Evolutionary conservation across 2,113 vertebrate species (phyloP), one percentile per base, ranked within the genome.

Genomic region (Menura novaehollandiae): DNA sequence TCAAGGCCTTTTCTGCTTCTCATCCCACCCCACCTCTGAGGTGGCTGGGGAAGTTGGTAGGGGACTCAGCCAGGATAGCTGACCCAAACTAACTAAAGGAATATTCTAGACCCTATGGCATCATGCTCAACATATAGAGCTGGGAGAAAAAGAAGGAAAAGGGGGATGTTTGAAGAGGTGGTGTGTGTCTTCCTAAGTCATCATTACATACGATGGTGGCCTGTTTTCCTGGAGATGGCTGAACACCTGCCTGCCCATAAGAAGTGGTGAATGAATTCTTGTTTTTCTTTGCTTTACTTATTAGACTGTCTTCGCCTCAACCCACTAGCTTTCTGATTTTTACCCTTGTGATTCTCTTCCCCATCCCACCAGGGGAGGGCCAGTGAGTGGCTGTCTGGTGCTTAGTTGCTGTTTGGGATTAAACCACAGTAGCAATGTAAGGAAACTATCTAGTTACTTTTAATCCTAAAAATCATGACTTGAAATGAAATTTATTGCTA

Each of bases 21-120:
- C 23, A 20, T 13, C 51, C 33, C 15, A 28, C 22, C 22, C 19
- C 1, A 0, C 5, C 28, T 22, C 11, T 8, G 11, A 47, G 11
- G 20, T 60, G 16, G 3, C 13, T 75, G 39, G 7, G 23, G 23
- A 82, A 39, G 10, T 6, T 60, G 23, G 11, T 28, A 37, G 15
- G 22, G 7, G 19, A 67, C 52, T 53, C 33, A 53, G 5, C 13
- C 53, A 46, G 52, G 23, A 21, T 37, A 67, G 33, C 7, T 67
- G 19, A n/a, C 7, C 23, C 39, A 66, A 46, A 59, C 15, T 21
- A 39, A 53, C 6, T 15, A 18, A 52, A 75, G 37, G 16, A 59
- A 30, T 82, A 17, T 46, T 67, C 53, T 26, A 52, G 33, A 26
- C 10, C 8, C 13, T 17, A 17, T 17, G 19, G 10, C 8, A 33